Conservation (phyloP, 2,113 vertebrate genomes). For the Zosterops borbonicus region DNA sequence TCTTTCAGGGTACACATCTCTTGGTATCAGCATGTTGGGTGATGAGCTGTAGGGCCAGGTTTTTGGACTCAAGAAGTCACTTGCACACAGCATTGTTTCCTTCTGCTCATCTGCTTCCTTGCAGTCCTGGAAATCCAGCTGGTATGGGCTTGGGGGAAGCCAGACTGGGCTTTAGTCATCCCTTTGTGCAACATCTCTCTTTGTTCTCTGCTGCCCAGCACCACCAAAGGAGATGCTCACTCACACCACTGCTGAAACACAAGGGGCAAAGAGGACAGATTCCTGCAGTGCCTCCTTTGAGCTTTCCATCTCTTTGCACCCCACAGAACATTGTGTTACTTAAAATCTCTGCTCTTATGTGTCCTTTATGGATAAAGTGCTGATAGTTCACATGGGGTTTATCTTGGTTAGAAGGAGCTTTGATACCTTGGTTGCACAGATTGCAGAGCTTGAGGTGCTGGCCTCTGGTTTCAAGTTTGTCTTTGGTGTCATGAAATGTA, state of each 20-base stretch:
- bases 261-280: not conserved
- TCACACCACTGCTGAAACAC: not conserved
- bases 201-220: not conserved
- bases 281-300: not conserved
- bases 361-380: not conserved
- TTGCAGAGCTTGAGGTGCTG: not conserved
- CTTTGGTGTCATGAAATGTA: not conserved
- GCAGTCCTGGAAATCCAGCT: not conserved
- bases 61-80: not conserved
- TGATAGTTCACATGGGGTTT: fast-evolving
- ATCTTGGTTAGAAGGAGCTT: not conserved
- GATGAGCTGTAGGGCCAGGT: not conserved
- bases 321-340: not conserved
- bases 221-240: not conserved
- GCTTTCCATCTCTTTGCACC: not conserved
- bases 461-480: not conserved
- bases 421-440: not conserved
- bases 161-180: not conserved
- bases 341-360: not conserved
- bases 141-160: not conserved
- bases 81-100: not conserved
- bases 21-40: not conserved
- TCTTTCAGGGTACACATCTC: fast-evolving
- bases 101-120: not conserved
- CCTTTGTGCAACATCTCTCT: not conserved